Evolutionary conservation across 2,113 vertebrate genomes (phyloP).

Genomic region (Pollimyrus isidori): DNA sequence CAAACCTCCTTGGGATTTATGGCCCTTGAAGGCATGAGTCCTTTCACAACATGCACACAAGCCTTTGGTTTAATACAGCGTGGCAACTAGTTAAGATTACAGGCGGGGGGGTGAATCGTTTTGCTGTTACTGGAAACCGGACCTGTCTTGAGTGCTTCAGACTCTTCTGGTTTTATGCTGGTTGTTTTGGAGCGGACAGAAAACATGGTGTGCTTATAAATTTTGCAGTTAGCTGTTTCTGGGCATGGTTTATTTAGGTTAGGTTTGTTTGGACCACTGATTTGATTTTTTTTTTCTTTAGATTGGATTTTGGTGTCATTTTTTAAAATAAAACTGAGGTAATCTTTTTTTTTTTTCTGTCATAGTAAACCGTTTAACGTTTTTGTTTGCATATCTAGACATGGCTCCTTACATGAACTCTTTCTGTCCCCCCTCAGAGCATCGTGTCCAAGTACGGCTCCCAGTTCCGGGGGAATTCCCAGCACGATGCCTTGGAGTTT

Average conservation of each 20-base stretch:
- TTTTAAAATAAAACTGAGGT: background rate
- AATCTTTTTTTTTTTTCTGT: background rate
- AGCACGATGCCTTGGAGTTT: conserved; percentile 92
- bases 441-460: conserved; percentile 82
- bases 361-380: background rate
- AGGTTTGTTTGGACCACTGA: background rate
- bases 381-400: background rate
- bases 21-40: background rate
- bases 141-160: background rate
- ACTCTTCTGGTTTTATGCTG: background rate
- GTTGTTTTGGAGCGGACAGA: background rate
- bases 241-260: too few species aligned
- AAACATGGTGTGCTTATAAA: background rate
- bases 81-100: background rate
- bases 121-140: background rate
- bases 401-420: background rate
- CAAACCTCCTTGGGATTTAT: background rate
- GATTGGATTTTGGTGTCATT: background rate
- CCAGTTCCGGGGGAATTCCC: conserved; percentile 87
- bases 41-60: background rate
- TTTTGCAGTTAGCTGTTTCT: background rate
- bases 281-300: background rate
- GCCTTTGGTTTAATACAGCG: background rate
- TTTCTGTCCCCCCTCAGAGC: conserved; percentile 54
- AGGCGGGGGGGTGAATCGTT: background rate